Conservation (phyloP, 2,797 vertebrate species). For the Gymnothorax reevesii region DNA sequence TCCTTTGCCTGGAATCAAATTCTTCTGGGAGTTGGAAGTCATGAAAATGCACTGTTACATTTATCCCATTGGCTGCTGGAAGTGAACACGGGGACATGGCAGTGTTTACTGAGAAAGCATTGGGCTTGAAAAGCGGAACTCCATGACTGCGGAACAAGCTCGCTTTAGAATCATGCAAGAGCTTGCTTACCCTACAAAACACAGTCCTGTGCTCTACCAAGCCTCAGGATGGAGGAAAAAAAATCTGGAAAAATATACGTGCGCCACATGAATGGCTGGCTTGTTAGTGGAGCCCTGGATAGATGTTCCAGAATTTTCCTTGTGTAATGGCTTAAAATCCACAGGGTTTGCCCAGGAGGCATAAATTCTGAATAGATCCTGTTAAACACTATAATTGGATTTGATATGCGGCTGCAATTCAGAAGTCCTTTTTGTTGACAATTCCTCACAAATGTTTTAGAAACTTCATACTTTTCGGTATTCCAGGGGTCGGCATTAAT, state of each 20-base stretch:
- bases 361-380: neutral
- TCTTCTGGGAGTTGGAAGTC: no score
- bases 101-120: constrained; percentile 53
- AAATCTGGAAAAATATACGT: constrained; percentile 37
- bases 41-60: neutral
- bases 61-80: constrained; percentile 53
- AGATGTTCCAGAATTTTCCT: constrained; percentile 32
- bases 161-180: constrained; percentile 55
- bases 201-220: constrained; percentile 52
- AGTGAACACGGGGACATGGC: constrained; percentile 57
- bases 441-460: neutral
- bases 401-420: neutral
- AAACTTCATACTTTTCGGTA: neutral
- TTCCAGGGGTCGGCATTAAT: no score
- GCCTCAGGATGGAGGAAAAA: constrained; percentile 41
- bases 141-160: constrained; percentile 61
- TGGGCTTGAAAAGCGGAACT: constrained; percentile 56
- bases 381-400: constrained; percentile 9
- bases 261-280: constrained; percentile 48
- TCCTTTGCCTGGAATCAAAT: constrained; percentile 5
- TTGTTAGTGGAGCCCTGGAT: constrained; percentile 41
- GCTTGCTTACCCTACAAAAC: constrained; percentile 35
- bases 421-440: neutral
- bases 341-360: constrained; percentile 24
- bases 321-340: constrained; percentile 32